phyloP scores from a whole-genome alignment of 2,888 invertebrate genomes.

The Drosophila basisetae region DNA sequence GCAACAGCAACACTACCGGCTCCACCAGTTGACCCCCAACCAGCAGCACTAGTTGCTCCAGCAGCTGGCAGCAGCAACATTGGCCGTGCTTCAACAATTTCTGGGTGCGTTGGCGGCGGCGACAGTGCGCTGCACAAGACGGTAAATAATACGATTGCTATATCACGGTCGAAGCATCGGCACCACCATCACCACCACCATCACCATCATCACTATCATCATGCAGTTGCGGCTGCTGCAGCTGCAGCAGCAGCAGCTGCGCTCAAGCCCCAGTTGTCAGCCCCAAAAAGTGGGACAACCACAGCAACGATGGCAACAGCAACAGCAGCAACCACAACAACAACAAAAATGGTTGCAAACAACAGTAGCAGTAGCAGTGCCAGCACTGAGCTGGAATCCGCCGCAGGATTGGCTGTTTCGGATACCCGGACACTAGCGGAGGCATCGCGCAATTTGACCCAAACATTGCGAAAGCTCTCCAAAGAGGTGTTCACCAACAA shows the following conservation, averaged over 20 bases:
- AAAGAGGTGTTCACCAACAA: constrained; percentile 93
- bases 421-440: constrained; percentile 93
- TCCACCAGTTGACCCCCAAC: constrained; percentile 11
- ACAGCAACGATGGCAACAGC: constrained; percentile 16
- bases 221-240: constrained; percentile 38
- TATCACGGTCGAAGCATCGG: constrained; percentile 79
- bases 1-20: constrained; percentile 6
- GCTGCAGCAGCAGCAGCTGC: constrained; percentile 19
- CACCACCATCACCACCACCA: constrained; percentile 83
- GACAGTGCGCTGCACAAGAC: constrained; percentile 79
- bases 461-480: constrained; percentile 94
- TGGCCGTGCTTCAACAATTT: not conserved
- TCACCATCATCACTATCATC: constrained; percentile 83
- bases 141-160: constrained; percentile 82
- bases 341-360: constrained; percentile 14
- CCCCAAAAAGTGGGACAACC: constrained; percentile 14
- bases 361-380: constrained; percentile 12
- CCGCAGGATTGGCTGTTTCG: constrained; percentile 82
- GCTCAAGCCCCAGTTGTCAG: constrained; percentile 8
- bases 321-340: constrained; percentile 18
- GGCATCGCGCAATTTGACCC: constrained; percentile 95
- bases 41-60: not conserved
- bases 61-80: constrained; percentile 1
- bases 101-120: not conserved
- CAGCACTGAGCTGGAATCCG: constrained; percentile 62